Evolutionary conservation across 2,797 vertebrate genomes (phyloP).

Genomic region (Pipistrellus pipistrellus): DNA sequence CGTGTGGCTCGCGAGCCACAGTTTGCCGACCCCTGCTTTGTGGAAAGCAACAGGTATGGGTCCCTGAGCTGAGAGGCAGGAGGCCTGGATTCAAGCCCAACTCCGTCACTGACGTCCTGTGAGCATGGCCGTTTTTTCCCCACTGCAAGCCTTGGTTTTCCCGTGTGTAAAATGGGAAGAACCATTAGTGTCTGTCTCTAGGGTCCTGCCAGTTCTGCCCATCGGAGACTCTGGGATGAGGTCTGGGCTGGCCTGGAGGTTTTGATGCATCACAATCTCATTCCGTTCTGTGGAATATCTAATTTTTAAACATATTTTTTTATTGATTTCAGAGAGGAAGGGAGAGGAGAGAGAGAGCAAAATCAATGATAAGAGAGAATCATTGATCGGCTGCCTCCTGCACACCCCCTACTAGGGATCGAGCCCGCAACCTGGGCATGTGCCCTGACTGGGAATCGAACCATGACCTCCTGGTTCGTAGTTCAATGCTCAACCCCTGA

Average conservation of each 20-base stretch:
- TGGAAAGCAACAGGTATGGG: background rate
- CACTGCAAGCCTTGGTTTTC: background rate
- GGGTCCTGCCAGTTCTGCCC: background rate
- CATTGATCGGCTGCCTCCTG: too few relatives aligned
- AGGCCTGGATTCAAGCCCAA: background rate
- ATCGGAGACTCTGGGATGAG: background rate
- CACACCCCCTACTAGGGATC: too few relatives aligned
- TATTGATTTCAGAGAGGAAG: too few relatives aligned
- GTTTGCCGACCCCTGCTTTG: background rate
- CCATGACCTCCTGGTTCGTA: too few relatives aligned
- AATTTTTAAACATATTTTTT: too few relatives aligned
- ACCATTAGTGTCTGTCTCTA: background rate
- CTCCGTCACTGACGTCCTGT: background rate
- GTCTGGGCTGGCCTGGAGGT: background rate
- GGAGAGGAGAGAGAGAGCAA: too few relatives aligned
- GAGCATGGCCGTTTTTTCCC: background rate
- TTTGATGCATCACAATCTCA: background rate
- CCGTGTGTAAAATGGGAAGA: conserved; percentile 21
- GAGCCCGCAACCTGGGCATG: too few relatives aligned
- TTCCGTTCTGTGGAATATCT: background rate
- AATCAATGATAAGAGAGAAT: too few relatives aligned
- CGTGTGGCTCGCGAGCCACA: too few relatives aligned
- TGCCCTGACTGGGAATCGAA: too few relatives aligned
- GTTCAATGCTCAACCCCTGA: too few relatives aligned
- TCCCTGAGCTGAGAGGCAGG: background rate